Percentiles rank a stretch among this genome's conserved stretches.
Evolutionary conservation across 2,113 vertebrate species (phyloP).

Genomic region (Morone chrysops): DNA sequence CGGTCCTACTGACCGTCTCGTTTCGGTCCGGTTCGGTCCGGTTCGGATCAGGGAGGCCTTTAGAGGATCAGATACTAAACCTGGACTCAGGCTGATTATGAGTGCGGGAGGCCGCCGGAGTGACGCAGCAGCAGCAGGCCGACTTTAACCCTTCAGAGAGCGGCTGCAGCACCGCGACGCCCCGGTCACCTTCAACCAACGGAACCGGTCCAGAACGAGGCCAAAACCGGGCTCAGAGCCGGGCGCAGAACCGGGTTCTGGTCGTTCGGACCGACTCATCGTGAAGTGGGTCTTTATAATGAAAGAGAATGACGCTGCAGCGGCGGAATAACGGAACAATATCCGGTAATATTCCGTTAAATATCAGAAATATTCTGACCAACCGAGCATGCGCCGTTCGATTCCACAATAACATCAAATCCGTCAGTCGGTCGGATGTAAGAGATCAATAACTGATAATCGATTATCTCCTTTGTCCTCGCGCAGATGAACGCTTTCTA

Average conservation of each 20-base stretch:
- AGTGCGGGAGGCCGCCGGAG: constrained; percentile 30
- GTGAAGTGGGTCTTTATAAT: background rate
- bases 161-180: constrained; percentile 20
- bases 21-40: background rate
- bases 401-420: background rate
- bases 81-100: constrained; percentile 32
- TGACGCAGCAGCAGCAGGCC: constrained; percentile 56
- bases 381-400: constrained; percentile 21
- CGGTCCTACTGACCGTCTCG: too few relatives aligned
- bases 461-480: background rate
- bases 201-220: too few relatives aligned
- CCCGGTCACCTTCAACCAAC: constrained; percentile 48
- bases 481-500: constrained; percentile 12
- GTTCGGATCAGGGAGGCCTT: background rate
- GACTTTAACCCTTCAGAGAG: constrained; percentile 31
- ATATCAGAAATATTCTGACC: background rate
- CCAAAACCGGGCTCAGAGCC: background rate
- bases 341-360: background rate
- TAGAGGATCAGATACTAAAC: constrained; percentile 5
- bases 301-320: background rate
- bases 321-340: background rate
- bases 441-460: background rate
- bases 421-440: background rate
- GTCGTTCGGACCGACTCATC: background rate
- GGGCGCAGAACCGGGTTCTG: background rate